These are phyloP conservation scores for Python bivittatus DNA, from an alignment of 2,113 vertebrate genomes.

Conservation along the genomic window DNA sequence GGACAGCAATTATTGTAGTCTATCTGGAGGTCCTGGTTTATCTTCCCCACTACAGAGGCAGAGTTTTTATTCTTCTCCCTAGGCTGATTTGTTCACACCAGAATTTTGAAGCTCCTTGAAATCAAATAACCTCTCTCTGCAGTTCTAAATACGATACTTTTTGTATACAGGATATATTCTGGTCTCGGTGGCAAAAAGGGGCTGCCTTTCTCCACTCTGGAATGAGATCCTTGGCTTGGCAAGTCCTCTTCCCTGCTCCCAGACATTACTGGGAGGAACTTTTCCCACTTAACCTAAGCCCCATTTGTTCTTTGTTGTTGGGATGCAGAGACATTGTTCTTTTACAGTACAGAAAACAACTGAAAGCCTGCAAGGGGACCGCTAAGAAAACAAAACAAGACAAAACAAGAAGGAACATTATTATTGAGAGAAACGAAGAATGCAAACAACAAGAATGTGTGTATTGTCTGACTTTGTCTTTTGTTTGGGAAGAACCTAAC, in stretches of 20 bases:
- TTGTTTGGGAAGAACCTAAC: not conserved
- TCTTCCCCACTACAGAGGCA: not conserved
- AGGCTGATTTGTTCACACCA: not conserved
- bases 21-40: not conserved
- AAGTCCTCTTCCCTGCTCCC: not conserved
- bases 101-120: not conserved
- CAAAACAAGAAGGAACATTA: not conserved
- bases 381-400: not conserved
- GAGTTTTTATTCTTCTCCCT: not conserved
- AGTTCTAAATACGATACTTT: not conserved
- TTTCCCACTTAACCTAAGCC: not conserved
- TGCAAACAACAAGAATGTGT: not conserved
- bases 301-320: not conserved
- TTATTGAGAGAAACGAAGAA: not conserved
- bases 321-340: not conserved
- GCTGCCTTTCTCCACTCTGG: not conserved
- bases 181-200: not conserved
- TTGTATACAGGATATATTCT: not conserved
- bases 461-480: not conserved
- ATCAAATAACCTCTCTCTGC: not conserved
- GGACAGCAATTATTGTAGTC: not conserved
- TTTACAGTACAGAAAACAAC: not conserved
- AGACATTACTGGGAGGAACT: not conserved
- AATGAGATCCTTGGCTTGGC: not conserved
- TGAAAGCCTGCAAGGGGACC: not conserved